phyloP scores from a whole-genome alignment of 1,140 invertebrate species.

The Kradibia gibbosae region DNA sequence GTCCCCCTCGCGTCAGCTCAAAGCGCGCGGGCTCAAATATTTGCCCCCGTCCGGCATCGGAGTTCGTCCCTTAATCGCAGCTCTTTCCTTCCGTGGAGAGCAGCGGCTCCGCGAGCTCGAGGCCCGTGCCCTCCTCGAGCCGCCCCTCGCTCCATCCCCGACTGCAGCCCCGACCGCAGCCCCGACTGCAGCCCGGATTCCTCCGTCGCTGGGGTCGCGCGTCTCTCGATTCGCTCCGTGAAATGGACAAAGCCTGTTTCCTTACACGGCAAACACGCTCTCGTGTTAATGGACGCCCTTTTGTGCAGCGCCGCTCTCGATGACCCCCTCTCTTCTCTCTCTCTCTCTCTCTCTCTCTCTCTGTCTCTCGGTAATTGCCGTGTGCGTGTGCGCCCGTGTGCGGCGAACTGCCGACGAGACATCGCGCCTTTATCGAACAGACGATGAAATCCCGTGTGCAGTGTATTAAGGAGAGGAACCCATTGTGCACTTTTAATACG shows the following conservation, averaged over 20 bases:
- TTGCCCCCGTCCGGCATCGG: neutral
- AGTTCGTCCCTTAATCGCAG: conserved; percentile 30
- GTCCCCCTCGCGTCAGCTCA: neutral
- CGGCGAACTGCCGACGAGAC: neutral
- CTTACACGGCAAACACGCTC: neutral
- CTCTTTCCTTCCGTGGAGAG: neutral
- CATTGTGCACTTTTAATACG: neutral
- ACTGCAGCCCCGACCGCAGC: too few species aligned
- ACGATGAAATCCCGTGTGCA: neutral
- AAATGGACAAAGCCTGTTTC: neutral
- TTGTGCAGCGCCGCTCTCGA: neutral
- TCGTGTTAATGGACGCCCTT: neutral
- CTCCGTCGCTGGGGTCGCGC: neutral
- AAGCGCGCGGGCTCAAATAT: conserved; percentile 25
- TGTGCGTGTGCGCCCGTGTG: neutral
- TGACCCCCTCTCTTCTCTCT: too few species aligned
- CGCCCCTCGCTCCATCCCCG: too few species aligned
- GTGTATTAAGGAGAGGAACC: neutral
- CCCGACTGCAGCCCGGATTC: too few species aligned
- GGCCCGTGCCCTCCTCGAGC: neutral
- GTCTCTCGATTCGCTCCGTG: neutral
- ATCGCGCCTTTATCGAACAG: neutral
- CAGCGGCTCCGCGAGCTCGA: neutral
- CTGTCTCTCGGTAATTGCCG: too few species aligned
- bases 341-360: too few species aligned